phyloP scores from a whole-genome alignment of 2,888 invertebrate species.

The Nephrotoma appendiculata region DNA sequence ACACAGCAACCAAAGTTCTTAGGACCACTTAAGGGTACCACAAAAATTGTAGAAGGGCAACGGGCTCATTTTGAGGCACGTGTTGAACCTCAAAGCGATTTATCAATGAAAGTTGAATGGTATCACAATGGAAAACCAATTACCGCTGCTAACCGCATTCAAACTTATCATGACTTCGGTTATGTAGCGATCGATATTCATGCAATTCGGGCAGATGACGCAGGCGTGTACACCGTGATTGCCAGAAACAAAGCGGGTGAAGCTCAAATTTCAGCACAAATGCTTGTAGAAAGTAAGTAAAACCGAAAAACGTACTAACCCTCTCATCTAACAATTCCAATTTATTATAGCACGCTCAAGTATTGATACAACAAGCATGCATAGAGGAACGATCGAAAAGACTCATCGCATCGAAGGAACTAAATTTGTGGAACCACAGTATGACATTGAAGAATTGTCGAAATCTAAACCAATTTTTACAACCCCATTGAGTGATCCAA shows the following conservation, averaged over 20 bases:
- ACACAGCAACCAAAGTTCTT: conserved; percentile 76
- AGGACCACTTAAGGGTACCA: conserved; percentile 82
- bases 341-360: conserved; percentile 60
- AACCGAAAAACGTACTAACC: not conserved
- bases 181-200: conserved; percentile 92
- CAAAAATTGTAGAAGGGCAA: conserved; percentile 84
- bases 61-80: conserved; percentile 89
- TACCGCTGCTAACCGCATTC: conserved; percentile 77
- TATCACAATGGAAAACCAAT: conserved; percentile 90
- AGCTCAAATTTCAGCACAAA: conserved; percentile 66
- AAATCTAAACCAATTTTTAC: conserved; percentile 91
- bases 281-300: conserved; percentile 78
- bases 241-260: conserved; percentile 85
- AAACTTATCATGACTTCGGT: conserved; percentile 91
- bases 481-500: conserved; percentile 75
- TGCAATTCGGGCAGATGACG: conserved; percentile 82
- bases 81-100: conserved; percentile 88
- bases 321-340: not conserved
- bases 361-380: conserved; percentile 83
- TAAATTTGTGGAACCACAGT: conserved; percentile 74
- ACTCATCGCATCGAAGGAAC: conserved; percentile 75
- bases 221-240: conserved; percentile 84
- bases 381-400: conserved; percentile 72
- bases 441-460: conserved; percentile 81
- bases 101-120: conserved; percentile 90